Percentiles rank a stretch among this genome's conserved stretches.
Conservation (phyloP, 1,140 invertebrate genomes). For the Papilio xuthus region DNA sequence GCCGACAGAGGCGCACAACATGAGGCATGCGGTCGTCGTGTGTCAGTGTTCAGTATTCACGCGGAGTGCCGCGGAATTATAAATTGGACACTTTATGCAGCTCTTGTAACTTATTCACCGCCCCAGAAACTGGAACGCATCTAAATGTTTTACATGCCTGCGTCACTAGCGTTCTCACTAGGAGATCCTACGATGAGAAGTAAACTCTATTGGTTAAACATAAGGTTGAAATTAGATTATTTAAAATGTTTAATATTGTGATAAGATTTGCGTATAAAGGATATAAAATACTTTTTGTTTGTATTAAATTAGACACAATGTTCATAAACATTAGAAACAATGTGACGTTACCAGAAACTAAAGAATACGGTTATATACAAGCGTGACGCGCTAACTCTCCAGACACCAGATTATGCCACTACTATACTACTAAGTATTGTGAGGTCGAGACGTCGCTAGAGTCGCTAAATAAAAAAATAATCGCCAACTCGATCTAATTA, state of each 20-base stretch:
- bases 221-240: not conserved
- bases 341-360: too few relatives aligned
- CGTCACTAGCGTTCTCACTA: not conserved
- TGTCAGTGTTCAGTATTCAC: not conserved
- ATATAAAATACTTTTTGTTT: not conserved
- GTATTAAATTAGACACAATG: not conserved
- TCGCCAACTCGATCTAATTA: too few relatives aligned
- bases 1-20: too few relatives aligned
- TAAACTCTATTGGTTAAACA: not conserved
- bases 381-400: too few relatives aligned
- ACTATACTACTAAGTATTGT: too few relatives aligned
- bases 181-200: not conserved
- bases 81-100: constrained; percentile 13
- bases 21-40: not conserved
- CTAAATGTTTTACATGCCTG: constrained; percentile 10
- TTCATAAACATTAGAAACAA: too few relatives aligned
- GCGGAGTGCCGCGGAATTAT: not conserved
- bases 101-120: constrained; percentile 17
- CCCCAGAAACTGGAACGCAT: constrained; percentile 11
- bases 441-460: too few relatives aligned
- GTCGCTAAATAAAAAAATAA: too few relatives aligned
- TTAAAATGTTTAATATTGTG: not conserved
- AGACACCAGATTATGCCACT: too few relatives aligned
- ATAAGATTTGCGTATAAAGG: not conserved
- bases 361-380: too few relatives aligned